phyloP scores from a whole-genome alignment of 2,888 invertebrate genomes.

The Platycheirus rosarum region DNA sequence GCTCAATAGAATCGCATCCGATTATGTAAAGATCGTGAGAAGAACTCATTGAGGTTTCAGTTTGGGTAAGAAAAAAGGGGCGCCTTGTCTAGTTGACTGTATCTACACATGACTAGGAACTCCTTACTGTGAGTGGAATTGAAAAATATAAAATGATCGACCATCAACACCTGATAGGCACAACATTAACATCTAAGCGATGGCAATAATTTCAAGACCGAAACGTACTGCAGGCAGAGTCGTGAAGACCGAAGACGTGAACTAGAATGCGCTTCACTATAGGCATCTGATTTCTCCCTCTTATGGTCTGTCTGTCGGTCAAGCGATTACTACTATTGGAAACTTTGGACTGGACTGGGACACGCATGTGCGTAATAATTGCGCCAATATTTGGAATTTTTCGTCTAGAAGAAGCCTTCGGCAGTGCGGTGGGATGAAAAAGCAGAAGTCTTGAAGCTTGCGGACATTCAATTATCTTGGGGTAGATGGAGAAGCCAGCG shows the following conservation, averaged over 20 bases:
- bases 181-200: conserved; percentile 78
- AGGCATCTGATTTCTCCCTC: not conserved
- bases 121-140: conserved; percentile 38
- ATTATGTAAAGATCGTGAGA: conserved; percentile 58
- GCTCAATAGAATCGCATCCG: conserved; percentile 31
- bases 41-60: conserved; percentile 39
- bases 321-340: too few relatives aligned
- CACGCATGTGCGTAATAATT: conserved; percentile 70
- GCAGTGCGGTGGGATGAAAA: conserved; percentile 7
- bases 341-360: conserved; percentile 26
- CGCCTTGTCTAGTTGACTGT: conserved; percentile 25
- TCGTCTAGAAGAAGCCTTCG: conserved; percentile 34
- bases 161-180: conserved; percentile 82
- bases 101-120: not conserved
- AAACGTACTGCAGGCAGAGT: conserved; percentile 8
- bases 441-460: conserved; percentile 25
- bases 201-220: conserved; percentile 72
- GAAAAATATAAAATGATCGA: conserved; percentile 76
- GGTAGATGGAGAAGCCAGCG: conserved; percentile 9
- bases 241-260: too few relatives aligned
- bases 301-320: too few relatives aligned
- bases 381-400: conserved; percentile 49
- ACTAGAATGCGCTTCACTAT: conserved; percentile 54
- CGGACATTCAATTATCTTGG: conserved; percentile 60
- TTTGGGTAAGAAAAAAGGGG: conserved; percentile 9